Evolutionary conservation across 1,140 invertebrate genomes (phyloP), one percentile per base, ranked within the genome.

Genomic region (Bicyclus anynana): DNA sequence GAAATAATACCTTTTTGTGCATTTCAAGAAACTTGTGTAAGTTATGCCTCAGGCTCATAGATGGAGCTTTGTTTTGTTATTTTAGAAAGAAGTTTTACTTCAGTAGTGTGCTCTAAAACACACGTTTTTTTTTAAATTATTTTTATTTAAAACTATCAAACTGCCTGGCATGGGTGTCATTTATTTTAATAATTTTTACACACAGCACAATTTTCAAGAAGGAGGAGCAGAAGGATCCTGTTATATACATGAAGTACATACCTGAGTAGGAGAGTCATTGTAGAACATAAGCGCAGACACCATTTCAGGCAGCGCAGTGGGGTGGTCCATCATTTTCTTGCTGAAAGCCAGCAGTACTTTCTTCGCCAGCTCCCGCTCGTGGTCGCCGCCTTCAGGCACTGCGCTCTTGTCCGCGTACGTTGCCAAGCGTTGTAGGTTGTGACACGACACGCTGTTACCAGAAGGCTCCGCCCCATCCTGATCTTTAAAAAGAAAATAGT

Each of bases 381-480:
- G 42, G 59, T 85, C 63, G 49, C 80, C 70, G 66, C 85, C 67
- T 62, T 80, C 67, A 73, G 88, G 53, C 91, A 62, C 92, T 2
- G 77, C 65, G 14, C 92, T 90, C 69, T 83, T 84, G 56, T 93
- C 91, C 5, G 95, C 89, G 56, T 94, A 92, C 1, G 91, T 89
- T 0, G 92, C 90, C 13, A 98, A 86, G 1, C 95, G 91, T 13
- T 96, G 84, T 13, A 98, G 85, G 90, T 98, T 99, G 55, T 91
- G 90, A 14, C 94, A 94, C 0, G 96, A 90, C 5, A 98, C 93
- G n/a, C 96, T 97, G 87, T 98, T 98, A 12, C 95, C 94, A 49
- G 94, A 95, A 0, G 97, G 97, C 74, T 98, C 97, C 0, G 97
- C 97, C 5, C 96, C 96, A 86, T 98, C 97, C 86, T 97, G 94